Evolutionary conservation across 2,888 invertebrate species (phyloP), one percentile per base, ranked within the genome.

Genomic region (Erebia palarica): DNA sequence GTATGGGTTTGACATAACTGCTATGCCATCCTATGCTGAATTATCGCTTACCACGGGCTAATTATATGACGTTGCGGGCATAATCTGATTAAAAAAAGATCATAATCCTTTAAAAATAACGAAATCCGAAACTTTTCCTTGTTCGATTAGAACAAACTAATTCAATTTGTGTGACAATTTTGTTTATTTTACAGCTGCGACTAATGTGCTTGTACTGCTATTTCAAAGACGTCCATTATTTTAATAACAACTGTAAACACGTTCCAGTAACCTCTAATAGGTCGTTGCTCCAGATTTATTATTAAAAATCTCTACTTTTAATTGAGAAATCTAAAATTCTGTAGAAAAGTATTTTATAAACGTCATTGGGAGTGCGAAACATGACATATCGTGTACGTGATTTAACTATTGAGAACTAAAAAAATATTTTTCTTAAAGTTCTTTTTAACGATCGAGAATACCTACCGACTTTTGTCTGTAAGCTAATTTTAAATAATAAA

Each of bases 211-310:
- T 1, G 7, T 3, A 36, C 36, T n/a, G n/a, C 36, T 64, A 51
- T 51, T 65, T 53, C 51, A 65, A 65, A 44, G 42, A 42, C 57
- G 7, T 55, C 18, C 44, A 53, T 42, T 65, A 36, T 53, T 65
- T 65, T 11, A 58, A 18, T 57, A 58, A 36, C 21, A 21, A 61
- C 47, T 21, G 36, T 58, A 57, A 66, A 57, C 57, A 47, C n/a
- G 44, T 66, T 58, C 66, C 57, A 66, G 57, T 66, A 57, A 66
- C 57, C 66, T 55, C 63, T 47, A 14, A 21, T 57, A 58, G 66
- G 66, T 57, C 66, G 66, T 66, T 66, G 66, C 18, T 57, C 66
- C 18, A 58, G 57, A 58, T 66, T 66, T 47, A 58, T 66, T 57
- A 44, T 44, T 47, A 66, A 57, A 66, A 66, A 44, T 9, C 21